Evolutionary conservation across 2,888 invertebrate species (phyloP).

Genomic region (Euspilapteryx auroguttella): DNA sequence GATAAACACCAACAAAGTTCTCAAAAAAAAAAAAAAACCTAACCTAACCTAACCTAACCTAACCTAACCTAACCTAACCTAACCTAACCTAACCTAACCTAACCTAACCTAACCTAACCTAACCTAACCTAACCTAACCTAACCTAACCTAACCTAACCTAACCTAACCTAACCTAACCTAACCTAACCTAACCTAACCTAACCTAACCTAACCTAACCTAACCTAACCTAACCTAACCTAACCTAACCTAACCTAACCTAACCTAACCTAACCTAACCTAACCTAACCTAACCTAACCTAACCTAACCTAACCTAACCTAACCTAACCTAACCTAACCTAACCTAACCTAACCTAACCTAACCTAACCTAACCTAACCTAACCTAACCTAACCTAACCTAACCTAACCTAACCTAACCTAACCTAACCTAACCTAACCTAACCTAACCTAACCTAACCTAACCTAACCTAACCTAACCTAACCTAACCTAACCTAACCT

Average conservation of each 20-base stretch:
- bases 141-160: neutral
- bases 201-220: neutral
- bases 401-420: too few species aligned
- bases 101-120: neutral
- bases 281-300: neutral
- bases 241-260: neutral
- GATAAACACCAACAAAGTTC: too few species aligned
- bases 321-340: neutral
- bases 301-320: neutral
- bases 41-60: neutral
- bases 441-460: too few species aligned
- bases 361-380: too few species aligned
- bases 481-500: neutral
- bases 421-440: too few species aligned
- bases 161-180: neutral
- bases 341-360: neutral
- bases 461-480: neutral
- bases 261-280: neutral
- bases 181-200: neutral
- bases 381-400: too few species aligned
- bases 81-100: neutral
- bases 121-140: neutral
- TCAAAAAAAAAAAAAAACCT: too few species aligned
- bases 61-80: neutral
- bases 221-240: neutral